Evolutionary conservation across 2,888 invertebrate species (phyloP), one percentile per base, ranked within the genome.

Genomic region (Chloroclysta siterata): DNA sequence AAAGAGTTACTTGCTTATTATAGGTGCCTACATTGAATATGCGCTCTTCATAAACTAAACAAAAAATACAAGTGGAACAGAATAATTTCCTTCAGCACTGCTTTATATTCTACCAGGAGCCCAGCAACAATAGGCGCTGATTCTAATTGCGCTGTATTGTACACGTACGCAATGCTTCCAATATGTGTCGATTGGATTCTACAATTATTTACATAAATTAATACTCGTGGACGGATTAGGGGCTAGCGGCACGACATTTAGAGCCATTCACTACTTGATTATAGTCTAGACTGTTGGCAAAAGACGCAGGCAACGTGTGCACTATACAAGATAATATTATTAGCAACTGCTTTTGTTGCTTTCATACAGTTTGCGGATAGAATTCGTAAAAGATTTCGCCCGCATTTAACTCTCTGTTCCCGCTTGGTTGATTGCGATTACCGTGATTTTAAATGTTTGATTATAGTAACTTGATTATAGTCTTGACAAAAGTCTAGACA

Each of bases 201-300:
- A 66, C 72, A 78, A 80, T 81, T 81, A 88, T 87, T 84, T 83
- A 81, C 87, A 87, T 86, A 83, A 72, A 86, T 88, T 83, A 83
- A 81, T 81, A 87, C 86, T 81, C 83, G 79, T 79, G 80, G 74
- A 75, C 76, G 72, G 68, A 73, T 72, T 7, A 28, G 54, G 51
- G 3, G 7, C 13, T 15, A n/a, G 11, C 17, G 13, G 8, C 22
- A 22, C 22, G 7, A 33, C 33, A 33, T 33, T 6, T 33, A 33
- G n/a, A 22, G 22, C 3, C 22, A 22, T 22, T 22, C 22, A n/a
- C 3, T 2, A 22, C 22, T 2, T 22, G 22, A 22, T 22, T 22
- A 22, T 22, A 22, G 22, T 22, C 22, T 22, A 22, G 22, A 22
- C 22, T 22, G n/a, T n/a, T n/a, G n/a, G n/a, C n/a, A n/a, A n/a